Percentiles rank a stretch among this genome's conserved stretches.
Evolutionary conservation across 1,140 invertebrate species (phyloP).

Genomic region (Trachymyrmex septentrionalis): DNA sequence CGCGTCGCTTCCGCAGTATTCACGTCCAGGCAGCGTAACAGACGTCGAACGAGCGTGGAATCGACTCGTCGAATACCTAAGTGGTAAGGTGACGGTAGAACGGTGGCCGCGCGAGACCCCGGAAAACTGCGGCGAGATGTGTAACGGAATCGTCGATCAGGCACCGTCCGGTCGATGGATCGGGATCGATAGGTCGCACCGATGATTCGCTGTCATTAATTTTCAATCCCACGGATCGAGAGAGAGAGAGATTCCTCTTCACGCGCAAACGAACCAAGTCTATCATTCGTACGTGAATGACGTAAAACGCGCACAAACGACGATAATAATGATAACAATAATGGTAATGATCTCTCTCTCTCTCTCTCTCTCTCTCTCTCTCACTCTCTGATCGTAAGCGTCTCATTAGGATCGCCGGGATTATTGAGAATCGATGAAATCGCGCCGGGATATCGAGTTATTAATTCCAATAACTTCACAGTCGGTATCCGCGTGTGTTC

Average conservation of each 20-base stretch:
- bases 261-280: conserved; percentile 66
- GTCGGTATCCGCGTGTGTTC: conserved; percentile 33
- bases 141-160: conserved; percentile 73
- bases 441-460: conserved; percentile 70
- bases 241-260: conserved; percentile 62
- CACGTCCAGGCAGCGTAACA: conserved; percentile 62
- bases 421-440: conserved; percentile 66
- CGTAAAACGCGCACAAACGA: conserved; percentile 26
- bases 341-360: conserved; percentile 39
- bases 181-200: conserved; percentile 66
- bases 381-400: conserved; percentile 22
- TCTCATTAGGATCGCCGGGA: conserved; percentile 67
- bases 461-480: conserved; percentile 73
- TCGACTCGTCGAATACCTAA: conserved; percentile 63
- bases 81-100: conserved; percentile 25
- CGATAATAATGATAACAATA: conserved; percentile 48
- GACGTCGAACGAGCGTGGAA: conserved; percentile 63
- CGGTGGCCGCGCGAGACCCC: conserved; percentile 24
- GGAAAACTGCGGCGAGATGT: conserved; percentile 66
- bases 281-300: conserved; percentile 62
- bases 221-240: conserved; percentile 66
- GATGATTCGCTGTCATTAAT: conserved; percentile 77
- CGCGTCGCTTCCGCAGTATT: conserved; percentile 69
- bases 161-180: conserved; percentile 52
- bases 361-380: background rate